Evolutionary conservation across 2,797 vertebrate genomes (phyloP).

Genomic region (Bradypus variegatus): DNA sequence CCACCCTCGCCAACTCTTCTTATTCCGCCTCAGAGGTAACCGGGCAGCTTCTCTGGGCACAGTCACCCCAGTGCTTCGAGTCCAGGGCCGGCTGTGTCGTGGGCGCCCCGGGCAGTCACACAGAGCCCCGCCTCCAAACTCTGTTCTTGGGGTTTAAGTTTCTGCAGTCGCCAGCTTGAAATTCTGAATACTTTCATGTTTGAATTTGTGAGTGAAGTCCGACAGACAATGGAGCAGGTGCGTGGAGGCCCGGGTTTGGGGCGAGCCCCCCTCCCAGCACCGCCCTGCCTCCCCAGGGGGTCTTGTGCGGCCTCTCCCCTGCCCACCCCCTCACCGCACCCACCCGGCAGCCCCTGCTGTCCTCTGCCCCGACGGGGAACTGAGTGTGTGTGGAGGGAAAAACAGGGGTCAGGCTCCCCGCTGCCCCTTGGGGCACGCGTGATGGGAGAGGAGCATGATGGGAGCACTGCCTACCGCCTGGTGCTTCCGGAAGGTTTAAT

Average conservation of each 20-base stretch:
- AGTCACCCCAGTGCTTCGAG: too few relatives aligned
- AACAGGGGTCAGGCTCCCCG: background rate
- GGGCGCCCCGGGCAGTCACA: accelerated
- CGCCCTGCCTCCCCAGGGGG: background rate
- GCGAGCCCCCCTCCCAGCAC: accelerated
- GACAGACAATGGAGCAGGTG: background rate
- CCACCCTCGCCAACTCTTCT: background rate
- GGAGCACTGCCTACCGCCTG: too few relatives aligned
- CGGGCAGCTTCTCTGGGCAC: background rate
- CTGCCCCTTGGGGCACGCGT: background rate
- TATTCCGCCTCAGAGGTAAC: background rate
- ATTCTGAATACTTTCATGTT: background rate
- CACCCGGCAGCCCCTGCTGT: too few relatives aligned
- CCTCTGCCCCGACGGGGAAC: background rate
- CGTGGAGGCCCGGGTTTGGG: accelerated
- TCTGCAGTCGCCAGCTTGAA: background rate
- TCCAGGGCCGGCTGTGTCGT: background rate
- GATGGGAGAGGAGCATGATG: too few relatives aligned
- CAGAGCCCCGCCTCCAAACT: too few relatives aligned
- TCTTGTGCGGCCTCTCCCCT: too few relatives aligned
- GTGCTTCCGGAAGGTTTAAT: background rate
- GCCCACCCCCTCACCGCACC: background rate
- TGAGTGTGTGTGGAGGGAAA: background rate
- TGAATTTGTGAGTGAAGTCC: background rate
- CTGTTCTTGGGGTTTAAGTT: background rate